Evolutionary conservation across 2,113 vertebrate genomes (phyloP).

Genomic region (Myocastor coypus): DNA sequence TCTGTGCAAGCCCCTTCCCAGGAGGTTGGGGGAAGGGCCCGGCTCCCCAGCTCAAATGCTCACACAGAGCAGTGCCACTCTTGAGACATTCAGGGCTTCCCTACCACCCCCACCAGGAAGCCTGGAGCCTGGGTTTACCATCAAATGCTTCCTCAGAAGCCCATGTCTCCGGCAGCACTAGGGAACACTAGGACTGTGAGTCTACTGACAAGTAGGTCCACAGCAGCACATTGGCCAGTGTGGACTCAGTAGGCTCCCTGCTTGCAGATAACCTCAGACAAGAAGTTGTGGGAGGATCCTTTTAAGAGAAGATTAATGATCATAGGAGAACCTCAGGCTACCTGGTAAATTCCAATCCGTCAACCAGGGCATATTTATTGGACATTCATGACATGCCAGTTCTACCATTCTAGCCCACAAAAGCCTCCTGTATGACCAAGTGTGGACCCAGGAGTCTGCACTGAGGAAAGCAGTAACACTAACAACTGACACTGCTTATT

Average conservation of each 20-base stretch:
- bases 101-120: background rate
- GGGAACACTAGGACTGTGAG: background rate
- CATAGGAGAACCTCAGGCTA: background rate
- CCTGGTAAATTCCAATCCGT: constrained; percentile 36
- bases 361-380: background rate
- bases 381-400: background rate
- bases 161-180: background rate
- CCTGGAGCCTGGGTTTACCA: constrained; percentile 5
- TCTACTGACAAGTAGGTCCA: background rate
- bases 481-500: rapidly evolving
- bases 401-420: background rate
- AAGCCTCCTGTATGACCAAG: background rate
- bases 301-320: constrained; percentile 34
- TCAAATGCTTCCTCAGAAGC: constrained; percentile 36
- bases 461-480: background rate
- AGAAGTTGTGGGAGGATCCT: background rate
- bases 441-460: background rate
- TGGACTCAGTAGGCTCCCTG: background rate
- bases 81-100: background rate
- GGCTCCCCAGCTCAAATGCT: background rate
- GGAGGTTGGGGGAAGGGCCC: background rate
- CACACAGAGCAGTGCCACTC: background rate
- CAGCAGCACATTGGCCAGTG: background rate
- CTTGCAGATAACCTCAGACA: background rate
- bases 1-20: background rate